Percentiles rank a stretch among this genome's conserved stretches.
phyloP scores from a whole-genome alignment of 2,888 invertebrate genomes.

The Troilus luridus region DNA sequence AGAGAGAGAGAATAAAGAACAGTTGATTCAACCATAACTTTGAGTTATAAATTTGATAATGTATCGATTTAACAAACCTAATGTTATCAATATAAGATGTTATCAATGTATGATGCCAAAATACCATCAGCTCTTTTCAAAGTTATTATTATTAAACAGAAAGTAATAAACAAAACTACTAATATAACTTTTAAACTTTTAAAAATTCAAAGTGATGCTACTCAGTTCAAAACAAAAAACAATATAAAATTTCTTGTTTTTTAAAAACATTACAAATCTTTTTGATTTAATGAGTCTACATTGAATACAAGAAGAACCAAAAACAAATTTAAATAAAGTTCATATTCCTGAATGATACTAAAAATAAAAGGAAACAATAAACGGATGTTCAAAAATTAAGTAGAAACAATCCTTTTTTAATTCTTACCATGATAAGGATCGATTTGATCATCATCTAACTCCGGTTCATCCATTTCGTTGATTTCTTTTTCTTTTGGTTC shows the following conservation, averaged over 20 bases:
- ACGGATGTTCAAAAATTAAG: neutral
- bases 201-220: too few relatives aligned
- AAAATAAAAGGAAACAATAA: neutral
- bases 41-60: neutral
- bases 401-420: neutral
- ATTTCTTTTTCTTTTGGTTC: conserved; percentile 78
- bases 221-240: too few relatives aligned
- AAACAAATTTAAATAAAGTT: neutral
- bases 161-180: too few relatives aligned
- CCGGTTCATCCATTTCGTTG: conserved; percentile 86
- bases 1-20: neutral
- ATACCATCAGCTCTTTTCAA: too few relatives aligned
- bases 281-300: neutral
- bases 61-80: neutral
- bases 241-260: too few relatives aligned
- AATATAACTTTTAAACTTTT: too few relatives aligned
- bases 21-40: neutral
- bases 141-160: too few relatives aligned
- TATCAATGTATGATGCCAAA: too few relatives aligned
- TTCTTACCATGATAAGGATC: conserved; percentile 85
- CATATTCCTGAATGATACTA: neutral
- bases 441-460: conserved; percentile 84
- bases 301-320: neutral
- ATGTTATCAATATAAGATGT: too few relatives aligned
- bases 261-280: neutral